Conservation (phyloP, 2,113 vertebrate species). For the Myotis brandtii region DNA sequence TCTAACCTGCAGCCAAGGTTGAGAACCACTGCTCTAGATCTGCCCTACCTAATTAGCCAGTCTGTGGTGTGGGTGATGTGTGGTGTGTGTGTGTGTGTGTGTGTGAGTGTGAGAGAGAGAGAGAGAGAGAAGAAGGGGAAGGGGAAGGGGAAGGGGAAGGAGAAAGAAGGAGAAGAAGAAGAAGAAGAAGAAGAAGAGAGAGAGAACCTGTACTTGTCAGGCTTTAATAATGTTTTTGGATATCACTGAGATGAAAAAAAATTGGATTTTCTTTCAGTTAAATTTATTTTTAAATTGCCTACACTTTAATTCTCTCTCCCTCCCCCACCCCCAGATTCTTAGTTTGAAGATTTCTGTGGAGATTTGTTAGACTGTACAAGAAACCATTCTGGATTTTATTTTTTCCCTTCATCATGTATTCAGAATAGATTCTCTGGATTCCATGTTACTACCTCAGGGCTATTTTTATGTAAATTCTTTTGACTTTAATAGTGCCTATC, state of each 20-base stretch:
- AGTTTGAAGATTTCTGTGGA: constrained; percentile 6
- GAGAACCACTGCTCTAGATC: no score
- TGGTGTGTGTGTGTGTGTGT: not conserved
- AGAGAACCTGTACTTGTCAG: not conserved
- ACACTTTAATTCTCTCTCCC: not conserved
- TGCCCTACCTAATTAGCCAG: not conserved
- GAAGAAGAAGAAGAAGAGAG: no score
- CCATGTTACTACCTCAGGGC: not conserved
- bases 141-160: no score
- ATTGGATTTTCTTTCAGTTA: not conserved
- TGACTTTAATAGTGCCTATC: not conserved
- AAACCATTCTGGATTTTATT: not conserved
- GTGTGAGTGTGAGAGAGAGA: not conserved
- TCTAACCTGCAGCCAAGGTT: no score
- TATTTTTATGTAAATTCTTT: constrained; percentile 30
- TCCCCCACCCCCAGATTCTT: not conserved
- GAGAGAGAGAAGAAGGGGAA: no score
- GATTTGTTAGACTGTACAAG: not conserved
- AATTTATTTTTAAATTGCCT: not conserved
- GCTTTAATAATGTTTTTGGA: not conserved
- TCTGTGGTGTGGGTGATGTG: not conserved
- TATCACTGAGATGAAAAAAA: not conserved
- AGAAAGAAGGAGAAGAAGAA: no score
- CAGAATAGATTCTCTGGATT: constrained; percentile 35
- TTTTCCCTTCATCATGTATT: not conserved